Conservation (phyloP, 1,140 invertebrate species). For the Formica selysi region DNA sequence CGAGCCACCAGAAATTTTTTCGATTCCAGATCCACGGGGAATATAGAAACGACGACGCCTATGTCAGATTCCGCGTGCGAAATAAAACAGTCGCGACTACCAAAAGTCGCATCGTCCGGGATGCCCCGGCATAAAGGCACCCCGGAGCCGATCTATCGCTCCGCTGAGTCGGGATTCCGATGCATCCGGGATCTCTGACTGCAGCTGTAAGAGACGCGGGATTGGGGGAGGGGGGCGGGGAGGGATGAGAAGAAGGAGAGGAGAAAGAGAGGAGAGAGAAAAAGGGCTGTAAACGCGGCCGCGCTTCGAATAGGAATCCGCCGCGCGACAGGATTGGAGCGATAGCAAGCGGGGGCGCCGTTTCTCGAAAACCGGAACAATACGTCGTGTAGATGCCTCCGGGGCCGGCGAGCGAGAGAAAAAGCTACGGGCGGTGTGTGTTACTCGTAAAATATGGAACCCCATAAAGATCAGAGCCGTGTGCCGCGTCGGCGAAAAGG, state of each 20-base stretch:
- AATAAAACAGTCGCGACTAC: slow-evolving; percentile 24
- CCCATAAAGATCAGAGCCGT: slow-evolving; percentile 74
- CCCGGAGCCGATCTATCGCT: slow-evolving; percentile 34
- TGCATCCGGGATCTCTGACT: slow-evolving; percentile 50
- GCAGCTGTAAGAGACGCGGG: slow-evolving; percentile 1
- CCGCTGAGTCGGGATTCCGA: slow-evolving; percentile 45
- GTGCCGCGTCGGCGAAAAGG: slow-evolving; percentile 72
- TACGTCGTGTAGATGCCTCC: slow-evolving; percentile 68
- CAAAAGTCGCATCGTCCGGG: slow-evolving; percentile 27
- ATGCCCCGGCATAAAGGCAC: slow-evolving; percentile 3
- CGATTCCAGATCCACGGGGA: not conserved
- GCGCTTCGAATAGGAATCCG: slow-evolving; percentile 25
- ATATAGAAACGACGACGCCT: slow-evolving; percentile 25
- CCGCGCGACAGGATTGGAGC: slow-evolving; percentile 27
- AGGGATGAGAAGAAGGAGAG: not conserved
- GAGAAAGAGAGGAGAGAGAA: not conserved
- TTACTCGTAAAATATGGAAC: slow-evolving; percentile 76
- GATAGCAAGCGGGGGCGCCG: slow-evolving; percentile 53
- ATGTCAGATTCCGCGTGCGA: slow-evolving; percentile 20
- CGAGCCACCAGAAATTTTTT: slow-evolving; percentile 34
- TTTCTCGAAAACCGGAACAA: slow-evolving; percentile 70
- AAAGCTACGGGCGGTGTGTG: slow-evolving; percentile 60
- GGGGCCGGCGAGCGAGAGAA: slow-evolving; percentile 43
- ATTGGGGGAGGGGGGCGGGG: not conserved
- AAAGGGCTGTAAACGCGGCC: slow-evolving; percentile 14